Evolutionary conservation across 2,797 vertebrate genomes (phyloP).

Genomic region (Hoplostethus mediterraneus): DNA sequence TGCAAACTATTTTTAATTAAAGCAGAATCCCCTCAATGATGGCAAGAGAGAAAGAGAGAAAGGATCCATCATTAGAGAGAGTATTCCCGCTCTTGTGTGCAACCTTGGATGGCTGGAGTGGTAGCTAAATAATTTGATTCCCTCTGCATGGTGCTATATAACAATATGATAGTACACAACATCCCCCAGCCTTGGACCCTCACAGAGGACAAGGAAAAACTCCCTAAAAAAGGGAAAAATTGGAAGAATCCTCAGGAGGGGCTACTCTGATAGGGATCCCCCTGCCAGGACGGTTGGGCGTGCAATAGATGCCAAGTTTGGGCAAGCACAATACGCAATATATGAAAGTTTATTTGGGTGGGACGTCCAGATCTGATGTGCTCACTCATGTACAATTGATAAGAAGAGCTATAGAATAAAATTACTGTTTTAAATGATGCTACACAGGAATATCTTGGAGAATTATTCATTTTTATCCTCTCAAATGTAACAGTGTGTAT

Average conservation of each 20-base stretch:
- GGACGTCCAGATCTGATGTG: too few species aligned
- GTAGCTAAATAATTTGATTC: neutral
- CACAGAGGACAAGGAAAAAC: too few species aligned
- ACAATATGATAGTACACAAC: neutral
- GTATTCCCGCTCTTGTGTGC: neutral
- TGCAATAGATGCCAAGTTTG: too few species aligned
- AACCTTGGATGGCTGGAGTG: neutral
- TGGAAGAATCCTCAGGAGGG: too few species aligned
- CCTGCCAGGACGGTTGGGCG: too few species aligned
- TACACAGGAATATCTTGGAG: neutral
- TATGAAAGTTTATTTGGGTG: too few species aligned
- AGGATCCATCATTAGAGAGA: neutral
- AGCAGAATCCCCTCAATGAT: neutral
- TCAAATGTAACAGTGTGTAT: neutral
- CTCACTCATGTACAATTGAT: neutral
- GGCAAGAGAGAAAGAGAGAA: neutral
- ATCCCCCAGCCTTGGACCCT: too few species aligned
- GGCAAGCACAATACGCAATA: too few species aligned
- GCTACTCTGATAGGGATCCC: too few species aligned
- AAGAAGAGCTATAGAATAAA: neutral
- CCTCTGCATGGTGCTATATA: neutral
- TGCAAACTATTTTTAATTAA: conserved; percentile 32
- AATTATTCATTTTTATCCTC: neutral
- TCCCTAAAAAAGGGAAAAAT: too few species aligned
- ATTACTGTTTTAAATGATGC: neutral